A percentile compares a stretch with the other conserved stretches of the same genome.
Conservation (phyloP, 2,113 vertebrate genomes). For the Miniopterus natalensis region DNA sequence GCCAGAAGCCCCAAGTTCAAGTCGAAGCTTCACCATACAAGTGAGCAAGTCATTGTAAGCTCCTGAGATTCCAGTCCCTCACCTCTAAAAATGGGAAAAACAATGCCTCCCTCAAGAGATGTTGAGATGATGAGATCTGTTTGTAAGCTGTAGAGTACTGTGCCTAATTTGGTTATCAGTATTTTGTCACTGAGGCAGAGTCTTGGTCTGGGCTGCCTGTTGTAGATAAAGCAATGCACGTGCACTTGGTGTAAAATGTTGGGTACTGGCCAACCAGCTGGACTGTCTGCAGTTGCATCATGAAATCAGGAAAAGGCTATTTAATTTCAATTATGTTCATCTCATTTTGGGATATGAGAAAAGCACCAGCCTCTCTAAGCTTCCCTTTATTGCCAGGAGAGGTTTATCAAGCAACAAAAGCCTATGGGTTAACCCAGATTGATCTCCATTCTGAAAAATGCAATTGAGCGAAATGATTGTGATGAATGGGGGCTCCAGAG, state of each 20-base stretch:
- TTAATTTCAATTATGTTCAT: neutral
- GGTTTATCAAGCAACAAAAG: neutral
- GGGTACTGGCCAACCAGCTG: neutral
- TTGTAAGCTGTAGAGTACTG: neutral
- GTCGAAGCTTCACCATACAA: neutral
- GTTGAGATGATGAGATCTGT: accelerated
- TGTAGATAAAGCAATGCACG: accelerated
- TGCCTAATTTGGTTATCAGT: no score
- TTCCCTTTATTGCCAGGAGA: neutral
- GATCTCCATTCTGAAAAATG: constrained; percentile 35
- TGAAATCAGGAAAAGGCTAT: neutral
- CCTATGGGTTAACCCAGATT: accelerated
- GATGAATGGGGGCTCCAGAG: neutral
- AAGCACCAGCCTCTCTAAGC: neutral
- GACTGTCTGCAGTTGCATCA: no score
- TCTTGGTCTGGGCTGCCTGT: accelerated
- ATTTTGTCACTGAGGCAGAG: accelerated
- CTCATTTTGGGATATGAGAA: neutral
- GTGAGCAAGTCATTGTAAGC: neutral
- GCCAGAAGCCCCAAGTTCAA: neutral
- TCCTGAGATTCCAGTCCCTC: neutral
- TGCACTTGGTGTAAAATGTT: neutral
- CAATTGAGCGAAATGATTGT: neutral
- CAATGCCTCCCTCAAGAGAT: accelerated
- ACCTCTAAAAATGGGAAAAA: neutral